Conservation (phyloP, 1,140 invertebrate genomes). For the Drosophila nikananu region DNA sequence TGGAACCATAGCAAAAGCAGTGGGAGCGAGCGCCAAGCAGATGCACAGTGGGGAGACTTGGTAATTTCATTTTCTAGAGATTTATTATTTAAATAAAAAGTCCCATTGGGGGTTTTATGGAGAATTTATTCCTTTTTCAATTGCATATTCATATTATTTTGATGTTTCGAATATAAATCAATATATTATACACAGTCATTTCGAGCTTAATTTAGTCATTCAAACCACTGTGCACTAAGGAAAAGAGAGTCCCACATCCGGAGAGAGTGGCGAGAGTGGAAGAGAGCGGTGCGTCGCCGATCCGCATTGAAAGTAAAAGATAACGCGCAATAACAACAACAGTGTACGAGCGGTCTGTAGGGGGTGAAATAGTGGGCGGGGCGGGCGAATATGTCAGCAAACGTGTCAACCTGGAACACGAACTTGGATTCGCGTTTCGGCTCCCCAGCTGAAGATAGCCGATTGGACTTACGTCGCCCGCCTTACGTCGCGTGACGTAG, state of each 20-base stretch:
- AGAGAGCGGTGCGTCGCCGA: slow-evolving; percentile 33
- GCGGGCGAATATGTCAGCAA: slow-evolving; percentile 46
- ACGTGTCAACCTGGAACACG: slow-evolving; percentile 61
- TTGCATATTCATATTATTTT: too few relatives aligned
- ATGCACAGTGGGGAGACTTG: slow-evolving; percentile 18
- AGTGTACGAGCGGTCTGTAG: slow-evolving; percentile 9
- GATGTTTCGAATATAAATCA: too few relatives aligned
- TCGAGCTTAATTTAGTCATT: not conserved
- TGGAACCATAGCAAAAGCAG: slow-evolving; percentile 46
- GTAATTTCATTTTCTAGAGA: not conserved
- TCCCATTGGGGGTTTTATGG: too few relatives aligned
- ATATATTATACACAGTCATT: not conserved
- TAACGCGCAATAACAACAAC: slow-evolving; percentile 73
- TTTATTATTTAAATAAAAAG: too few relatives aligned
- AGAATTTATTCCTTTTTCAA: too few relatives aligned
- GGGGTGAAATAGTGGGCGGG: slow-evolving; percentile 3
- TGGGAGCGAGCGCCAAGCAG: slow-evolving; percentile 28
- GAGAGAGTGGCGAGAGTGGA: slow-evolving; percentile 24
- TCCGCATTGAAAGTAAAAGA: slow-evolving; percentile 79
- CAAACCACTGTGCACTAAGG: slow-evolving; percentile 5
- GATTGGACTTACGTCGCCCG: slow-evolving; percentile 33
- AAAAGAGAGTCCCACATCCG: slow-evolving; percentile 11
- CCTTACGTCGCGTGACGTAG: slow-evolving; percentile 46
- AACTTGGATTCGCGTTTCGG: slow-evolving; percentile 52
- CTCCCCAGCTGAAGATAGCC: slow-evolving; percentile 17